phyloP scores from a whole-genome alignment of 2,113 vertebrate genomes.

The Edolisoma coerulescens region DNA sequence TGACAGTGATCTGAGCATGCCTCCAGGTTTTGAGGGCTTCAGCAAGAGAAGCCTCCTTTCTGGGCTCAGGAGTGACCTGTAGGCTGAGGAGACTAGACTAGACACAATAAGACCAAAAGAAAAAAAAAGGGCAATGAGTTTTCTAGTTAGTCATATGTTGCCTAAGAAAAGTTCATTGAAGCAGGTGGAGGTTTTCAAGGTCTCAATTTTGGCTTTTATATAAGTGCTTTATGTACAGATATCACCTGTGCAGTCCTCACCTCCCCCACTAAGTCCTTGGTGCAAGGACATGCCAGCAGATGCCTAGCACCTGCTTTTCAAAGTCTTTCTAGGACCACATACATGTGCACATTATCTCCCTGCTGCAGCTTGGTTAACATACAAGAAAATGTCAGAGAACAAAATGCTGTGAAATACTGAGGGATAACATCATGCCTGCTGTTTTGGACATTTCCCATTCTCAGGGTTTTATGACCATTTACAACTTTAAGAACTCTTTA shows the following conservation, averaged over 20 bases:
- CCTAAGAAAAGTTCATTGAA: background rate
- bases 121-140: background rate
- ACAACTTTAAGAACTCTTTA: background rate
- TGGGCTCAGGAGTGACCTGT: background rate
- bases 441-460: background rate
- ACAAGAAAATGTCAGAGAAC: background rate
- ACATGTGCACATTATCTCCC: background rate
- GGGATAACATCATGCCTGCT: background rate
- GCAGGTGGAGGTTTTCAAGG: background rate
- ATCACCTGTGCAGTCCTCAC: background rate
- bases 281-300: background rate
- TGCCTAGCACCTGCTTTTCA: background rate
- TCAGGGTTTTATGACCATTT: background rate
- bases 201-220: background rate
- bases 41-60: background rate
- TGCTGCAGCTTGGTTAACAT: background rate
- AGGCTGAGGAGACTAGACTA: background rate
- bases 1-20: background rate
- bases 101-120: background rate
- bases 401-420: background rate
- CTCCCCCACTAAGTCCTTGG: background rate
- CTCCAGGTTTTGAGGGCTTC: background rate
- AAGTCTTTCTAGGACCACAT: background rate
- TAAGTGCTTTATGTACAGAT: fast-evolving
- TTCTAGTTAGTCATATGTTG: background rate